Evolutionary conservation across 1,140 invertebrate genomes (phyloP).

Genomic region (Asobara japonica): DNA sequence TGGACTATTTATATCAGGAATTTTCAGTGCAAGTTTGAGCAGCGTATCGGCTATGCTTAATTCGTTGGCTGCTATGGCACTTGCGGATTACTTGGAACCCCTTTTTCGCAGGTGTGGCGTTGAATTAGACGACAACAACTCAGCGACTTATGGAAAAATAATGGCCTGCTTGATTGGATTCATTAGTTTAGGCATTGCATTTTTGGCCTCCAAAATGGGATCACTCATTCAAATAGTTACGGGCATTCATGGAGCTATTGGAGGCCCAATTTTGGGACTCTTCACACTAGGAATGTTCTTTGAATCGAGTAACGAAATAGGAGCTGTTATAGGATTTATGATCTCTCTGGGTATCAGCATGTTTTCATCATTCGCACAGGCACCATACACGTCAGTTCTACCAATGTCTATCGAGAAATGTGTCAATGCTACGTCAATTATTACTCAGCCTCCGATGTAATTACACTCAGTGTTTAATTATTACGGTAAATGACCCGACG

Average conservation of each 20-base stretch:
- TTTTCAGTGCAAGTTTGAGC: slow-evolving; percentile 81
- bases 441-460: not conserved
- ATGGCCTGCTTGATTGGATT: slow-evolving; percentile 76
- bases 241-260: slow-evolving; percentile 80
- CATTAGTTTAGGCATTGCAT: slow-evolving; percentile 77
- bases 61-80: slow-evolving; percentile 84
- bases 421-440: slow-evolving; percentile 40
- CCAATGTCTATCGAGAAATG: slow-evolving; percentile 72
- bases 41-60: slow-evolving; percentile 89
- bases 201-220: slow-evolving; percentile 76
- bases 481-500: not conserved
- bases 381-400: slow-evolving; percentile 70
- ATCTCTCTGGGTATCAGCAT: slow-evolving; percentile 75
- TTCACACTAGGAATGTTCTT: slow-evolving; percentile 84
- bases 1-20: slow-evolving; percentile 69
- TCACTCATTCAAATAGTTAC: slow-evolving; percentile 78
- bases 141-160: slow-evolving; percentile 64
- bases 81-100: slow-evolving; percentile 82
- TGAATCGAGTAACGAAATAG: slow-evolving; percentile 74
- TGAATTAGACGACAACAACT: slow-evolving; percentile 60
- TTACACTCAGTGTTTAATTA: not conserved
- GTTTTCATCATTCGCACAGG: slow-evolving; percentile 87
- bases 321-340: slow-evolving; percentile 77
- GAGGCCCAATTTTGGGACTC: slow-evolving; percentile 81
- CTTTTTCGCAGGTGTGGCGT: slow-evolving; percentile 38